Percentiles rank a stretch among this genome's conserved stretches.
Conservation (phyloP, 2,113 vertebrate genomes). For the Procavia capensis region DNA sequence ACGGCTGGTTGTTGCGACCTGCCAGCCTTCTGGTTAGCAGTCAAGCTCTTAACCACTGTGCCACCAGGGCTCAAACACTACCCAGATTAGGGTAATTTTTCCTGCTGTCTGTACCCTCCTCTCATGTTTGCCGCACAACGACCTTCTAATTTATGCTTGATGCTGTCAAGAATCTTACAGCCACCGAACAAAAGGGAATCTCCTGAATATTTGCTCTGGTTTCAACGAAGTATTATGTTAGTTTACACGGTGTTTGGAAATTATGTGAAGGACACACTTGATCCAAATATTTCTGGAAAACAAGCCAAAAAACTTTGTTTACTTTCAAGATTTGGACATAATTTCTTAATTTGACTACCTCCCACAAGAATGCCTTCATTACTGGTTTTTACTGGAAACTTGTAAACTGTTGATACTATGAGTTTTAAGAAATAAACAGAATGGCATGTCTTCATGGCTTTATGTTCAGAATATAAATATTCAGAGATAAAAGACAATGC, state of each 20-base stretch:
- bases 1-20: no score
- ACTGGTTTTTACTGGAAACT: conserved; percentile 69
- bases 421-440: conserved; percentile 75
- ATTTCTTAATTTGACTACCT: conserved; percentile 61
- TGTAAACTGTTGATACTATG: conserved; percentile 72
- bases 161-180: not conserved
- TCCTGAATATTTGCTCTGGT: not conserved
- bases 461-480: conserved; percentile 53
- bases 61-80: not conserved
- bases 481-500: conserved; percentile 57
- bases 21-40: no score
- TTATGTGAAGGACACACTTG: not conserved
- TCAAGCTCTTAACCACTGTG: no score
- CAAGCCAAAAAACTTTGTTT: conserved; percentile 55
- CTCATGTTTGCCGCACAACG: not conserved
- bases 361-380: conserved; percentile 75
- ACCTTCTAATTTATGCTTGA: not conserved
- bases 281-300: conserved; percentile 54
- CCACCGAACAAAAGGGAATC: not conserved
- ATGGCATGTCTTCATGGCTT: conserved; percentile 53
- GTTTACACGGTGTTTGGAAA: not conserved
- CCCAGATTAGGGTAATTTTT: not conserved
- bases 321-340: conserved; percentile 60
- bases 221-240: not conserved
- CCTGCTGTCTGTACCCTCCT: not conserved